Conservation (phyloP, 2,888 invertebrate species). For the Agrochola macilenta region DNA sequence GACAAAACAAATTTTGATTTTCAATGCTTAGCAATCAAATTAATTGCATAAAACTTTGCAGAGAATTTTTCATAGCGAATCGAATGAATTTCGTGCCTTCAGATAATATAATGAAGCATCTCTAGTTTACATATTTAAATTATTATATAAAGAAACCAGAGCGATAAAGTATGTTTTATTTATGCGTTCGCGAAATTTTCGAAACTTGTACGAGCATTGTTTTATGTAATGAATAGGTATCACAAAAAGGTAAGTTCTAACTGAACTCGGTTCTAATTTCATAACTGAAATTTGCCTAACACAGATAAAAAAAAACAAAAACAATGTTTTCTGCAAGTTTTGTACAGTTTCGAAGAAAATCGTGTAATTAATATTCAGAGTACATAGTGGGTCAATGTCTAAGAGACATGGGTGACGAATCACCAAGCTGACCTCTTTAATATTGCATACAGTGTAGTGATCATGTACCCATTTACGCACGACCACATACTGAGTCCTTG, state of each 20-base stretch:
- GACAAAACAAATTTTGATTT: constrained; percentile 41
- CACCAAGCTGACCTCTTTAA: constrained; percentile 60
- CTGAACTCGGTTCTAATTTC: constrained; percentile 27
- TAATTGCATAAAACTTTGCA: constrained; percentile 31
- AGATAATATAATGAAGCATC: constrained; percentile 8
- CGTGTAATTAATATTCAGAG: constrained; percentile 77
- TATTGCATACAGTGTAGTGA: constrained; percentile 39
- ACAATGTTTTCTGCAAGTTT: not conserved
- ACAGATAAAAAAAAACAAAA: not conserved
- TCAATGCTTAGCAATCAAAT: constrained; percentile 20
- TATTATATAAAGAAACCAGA: constrained; percentile 46
- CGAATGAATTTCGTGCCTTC: constrained; percentile 2
- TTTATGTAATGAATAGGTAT: constrained; percentile 44
- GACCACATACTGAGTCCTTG: constrained; percentile 51
- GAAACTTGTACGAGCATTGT: constrained; percentile 31
- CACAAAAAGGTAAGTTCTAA: not conserved
- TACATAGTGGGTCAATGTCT: constrained; percentile 80
- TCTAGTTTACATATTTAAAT: constrained; percentile 42
- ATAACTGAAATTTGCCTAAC: constrained; percentile 15
- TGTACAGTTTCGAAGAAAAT: constrained; percentile 19
- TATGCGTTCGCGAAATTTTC: constrained; percentile 40
- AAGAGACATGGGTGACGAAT: constrained; percentile 70
- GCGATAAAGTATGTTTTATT: constrained; percentile 31
- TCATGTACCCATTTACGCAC: constrained; percentile 55
- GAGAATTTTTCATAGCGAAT: not conserved